phyloP scores from a whole-genome alignment of 2,888 invertebrate species.

The Idaea dimidiata region DNA sequence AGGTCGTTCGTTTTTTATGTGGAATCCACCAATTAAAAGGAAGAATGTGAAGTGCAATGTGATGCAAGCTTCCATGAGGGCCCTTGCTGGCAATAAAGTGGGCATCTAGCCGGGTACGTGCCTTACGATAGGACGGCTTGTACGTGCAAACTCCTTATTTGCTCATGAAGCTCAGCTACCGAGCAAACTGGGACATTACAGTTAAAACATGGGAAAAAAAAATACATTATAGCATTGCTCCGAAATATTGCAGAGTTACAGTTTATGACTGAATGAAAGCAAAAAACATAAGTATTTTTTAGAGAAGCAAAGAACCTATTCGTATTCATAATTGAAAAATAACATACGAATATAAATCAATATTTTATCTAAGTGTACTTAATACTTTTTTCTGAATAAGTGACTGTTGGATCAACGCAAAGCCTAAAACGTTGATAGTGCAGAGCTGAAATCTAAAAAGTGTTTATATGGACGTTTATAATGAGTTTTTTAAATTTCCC shows the following conservation, averaged over 20 bases:
- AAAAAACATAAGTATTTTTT: neutral
- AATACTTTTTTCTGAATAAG: too few species aligned
- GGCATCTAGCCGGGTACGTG: conserved; percentile 66
- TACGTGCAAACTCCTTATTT: conserved; percentile 57
- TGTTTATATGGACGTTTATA: too few species aligned
- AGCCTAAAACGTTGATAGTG: too few species aligned
- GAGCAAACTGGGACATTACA: conserved; percentile 43
- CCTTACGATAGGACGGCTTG: conserved; percentile 51
- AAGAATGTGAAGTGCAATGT: conserved; percentile 48
- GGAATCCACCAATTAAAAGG: conserved; percentile 42
- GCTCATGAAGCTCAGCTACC: conserved; percentile 43
- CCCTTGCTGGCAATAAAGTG: conserved; percentile 62
- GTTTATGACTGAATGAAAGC: neutral
- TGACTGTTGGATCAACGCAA: too few species aligned
- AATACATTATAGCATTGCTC: conserved; percentile 55
- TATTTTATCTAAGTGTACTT: too few species aligned
- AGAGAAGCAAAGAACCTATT: too few species aligned
- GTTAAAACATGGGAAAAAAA: conserved; percentile 47
- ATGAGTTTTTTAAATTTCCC: neutral
- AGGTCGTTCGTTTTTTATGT: conserved; percentile 24
- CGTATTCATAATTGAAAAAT: too few species aligned
- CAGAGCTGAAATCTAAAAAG: too few species aligned
- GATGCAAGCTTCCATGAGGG: conserved; percentile 46
- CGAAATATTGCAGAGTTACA: conserved; percentile 11
- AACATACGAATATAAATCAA: too few species aligned